Conservation (phyloP, 1,140 invertebrate genomes). For the Rhyacophila brunnea region DNA sequence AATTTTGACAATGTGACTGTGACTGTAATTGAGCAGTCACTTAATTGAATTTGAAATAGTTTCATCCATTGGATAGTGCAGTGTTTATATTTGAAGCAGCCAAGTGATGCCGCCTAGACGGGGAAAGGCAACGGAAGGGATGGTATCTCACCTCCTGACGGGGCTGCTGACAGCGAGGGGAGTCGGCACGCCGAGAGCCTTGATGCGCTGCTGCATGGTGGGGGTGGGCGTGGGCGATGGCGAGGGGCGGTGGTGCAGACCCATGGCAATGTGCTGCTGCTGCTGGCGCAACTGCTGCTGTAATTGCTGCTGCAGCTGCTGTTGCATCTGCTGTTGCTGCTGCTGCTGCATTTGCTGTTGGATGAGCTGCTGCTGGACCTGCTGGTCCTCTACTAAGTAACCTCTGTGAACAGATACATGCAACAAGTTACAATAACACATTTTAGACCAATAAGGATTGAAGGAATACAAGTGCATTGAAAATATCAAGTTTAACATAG, state of each 20-base stretch:
- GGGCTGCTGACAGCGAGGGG: conserved; percentile 82
- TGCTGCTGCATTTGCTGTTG: conserved; percentile 36
- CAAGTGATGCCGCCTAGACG: no score
- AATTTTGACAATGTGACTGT: no score
- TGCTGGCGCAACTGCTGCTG: conserved; percentile 7
- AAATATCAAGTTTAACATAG: no score
- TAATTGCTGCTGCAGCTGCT: conserved; percentile 14
- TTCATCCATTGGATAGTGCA: no score
- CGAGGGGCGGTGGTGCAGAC: conserved; percentile 47
- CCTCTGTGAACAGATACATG: neutral
- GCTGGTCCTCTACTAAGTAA: conserved; percentile 31
- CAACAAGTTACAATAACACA: no score
- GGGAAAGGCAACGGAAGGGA: neutral
- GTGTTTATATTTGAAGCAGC: no score
- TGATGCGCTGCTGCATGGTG: conserved; percentile 86
- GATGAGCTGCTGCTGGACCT: conserved; percentile 24
- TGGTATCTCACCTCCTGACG: conserved; percentile 71
- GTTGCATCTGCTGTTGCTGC: conserved; percentile 35
- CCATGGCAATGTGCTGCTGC: conserved; percentile 37
- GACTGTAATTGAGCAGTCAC: no score
- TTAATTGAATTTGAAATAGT: no score
- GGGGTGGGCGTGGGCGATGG: conserved; percentile 66
- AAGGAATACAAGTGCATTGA: no score
- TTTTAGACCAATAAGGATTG: no score
- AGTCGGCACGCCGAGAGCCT: conserved; percentile 84